These are phyloP conservation scores for Bradypodion ventrale DNA, from an alignment of 2,797 vertebrate genomes.

Conservation along the genomic window DNA sequence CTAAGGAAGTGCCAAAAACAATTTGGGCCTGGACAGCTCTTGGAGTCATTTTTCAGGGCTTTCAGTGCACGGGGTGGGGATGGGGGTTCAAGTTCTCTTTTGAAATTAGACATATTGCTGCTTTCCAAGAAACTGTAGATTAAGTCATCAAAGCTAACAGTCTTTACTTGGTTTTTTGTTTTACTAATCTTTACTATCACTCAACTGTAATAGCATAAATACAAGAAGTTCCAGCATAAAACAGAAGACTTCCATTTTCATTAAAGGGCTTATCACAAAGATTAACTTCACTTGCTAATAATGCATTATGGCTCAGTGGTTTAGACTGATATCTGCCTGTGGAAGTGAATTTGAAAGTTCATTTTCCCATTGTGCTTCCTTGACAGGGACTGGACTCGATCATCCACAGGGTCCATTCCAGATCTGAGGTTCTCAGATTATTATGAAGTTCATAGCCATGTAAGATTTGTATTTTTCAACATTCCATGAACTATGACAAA, in stretches of 20 bases:
- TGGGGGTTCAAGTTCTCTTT: constrained; percentile 48
- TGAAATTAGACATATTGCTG: constrained; percentile 50
- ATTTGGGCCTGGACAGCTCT: constrained; percentile 57
- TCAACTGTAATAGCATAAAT: not conserved
- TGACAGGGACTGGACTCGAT: too few species aligned
- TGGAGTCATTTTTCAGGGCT: constrained; percentile 27
- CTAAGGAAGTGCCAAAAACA: constrained; percentile 54
- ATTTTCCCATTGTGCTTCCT: too few species aligned
- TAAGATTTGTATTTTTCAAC: constrained; percentile 8
- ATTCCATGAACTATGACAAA: not conserved
- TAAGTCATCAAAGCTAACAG: not conserved
- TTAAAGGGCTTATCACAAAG: not conserved
- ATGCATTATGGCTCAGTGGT: too few species aligned
- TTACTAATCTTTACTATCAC: constrained; percentile 7
- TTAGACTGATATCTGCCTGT: too few species aligned
- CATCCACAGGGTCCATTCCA: too few species aligned
- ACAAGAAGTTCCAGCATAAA: constrained; percentile 10
- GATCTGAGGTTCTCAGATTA: too few species aligned
- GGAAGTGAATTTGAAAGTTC: too few species aligned
- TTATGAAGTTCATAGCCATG: not conserved
- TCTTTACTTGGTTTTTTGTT: not conserved
- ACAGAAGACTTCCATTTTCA: not conserved
- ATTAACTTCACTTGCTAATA: constrained; percentile 28
- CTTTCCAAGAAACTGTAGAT: constrained; percentile 35
- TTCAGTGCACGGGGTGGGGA: constrained; percentile 38